These are phyloP conservation scores for Aldabrachelys gigantea DNA, from an alignment of 2,113 vertebrate genomes.

Conservation along the genomic window DNA sequence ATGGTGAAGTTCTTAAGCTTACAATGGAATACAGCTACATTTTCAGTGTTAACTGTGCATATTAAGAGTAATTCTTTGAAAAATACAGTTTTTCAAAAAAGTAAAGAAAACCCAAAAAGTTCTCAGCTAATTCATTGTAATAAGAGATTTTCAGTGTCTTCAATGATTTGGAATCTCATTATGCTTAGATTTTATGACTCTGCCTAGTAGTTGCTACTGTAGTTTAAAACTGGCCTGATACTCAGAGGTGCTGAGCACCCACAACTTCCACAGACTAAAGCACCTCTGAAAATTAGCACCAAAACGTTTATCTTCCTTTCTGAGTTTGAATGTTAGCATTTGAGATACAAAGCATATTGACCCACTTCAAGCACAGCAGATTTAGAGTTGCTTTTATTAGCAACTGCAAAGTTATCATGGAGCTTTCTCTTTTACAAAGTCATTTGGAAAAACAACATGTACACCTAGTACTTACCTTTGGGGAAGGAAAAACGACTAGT, in stretches of 20 bases:
- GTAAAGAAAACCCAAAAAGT: slow-evolving; percentile 41
- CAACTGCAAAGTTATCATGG: slow-evolving; percentile 68
- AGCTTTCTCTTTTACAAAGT: slow-evolving; percentile 65
- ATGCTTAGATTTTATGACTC: slow-evolving; percentile 67
- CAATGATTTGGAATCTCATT: slow-evolving; percentile 76
- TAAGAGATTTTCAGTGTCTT: slow-evolving; percentile 69
- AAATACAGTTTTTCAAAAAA: slow-evolving; percentile 74
- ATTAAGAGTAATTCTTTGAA: slow-evolving; percentile 78
- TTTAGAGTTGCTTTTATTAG: slow-evolving; percentile 74
- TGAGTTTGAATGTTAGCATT: slow-evolving; percentile 53
- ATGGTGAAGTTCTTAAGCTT: slow-evolving; percentile 84
- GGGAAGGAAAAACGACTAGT: neutral
- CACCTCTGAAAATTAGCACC: slow-evolving; percentile 22
- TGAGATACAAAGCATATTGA: slow-evolving; percentile 57
- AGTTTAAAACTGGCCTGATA: slow-evolving; percentile 41
- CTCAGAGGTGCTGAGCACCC: slow-evolving; percentile 18
- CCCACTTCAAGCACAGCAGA: slow-evolving; percentile 62
- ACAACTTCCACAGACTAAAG: slow-evolving; percentile 3
- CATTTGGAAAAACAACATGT: slow-evolving; percentile 14
- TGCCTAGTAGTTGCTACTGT: slow-evolving; percentile 70
- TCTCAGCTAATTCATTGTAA: slow-evolving; percentile 64
- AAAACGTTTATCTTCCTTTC: slow-evolving; percentile 51
- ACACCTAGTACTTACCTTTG: slow-evolving; percentile 47
- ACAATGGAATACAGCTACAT: slow-evolving; percentile 84
- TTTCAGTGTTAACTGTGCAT: slow-evolving; percentile 88